phyloP scores from a whole-genome alignment of 2,888 invertebrate species.

The Troides oblongomaculatus region DNA sequence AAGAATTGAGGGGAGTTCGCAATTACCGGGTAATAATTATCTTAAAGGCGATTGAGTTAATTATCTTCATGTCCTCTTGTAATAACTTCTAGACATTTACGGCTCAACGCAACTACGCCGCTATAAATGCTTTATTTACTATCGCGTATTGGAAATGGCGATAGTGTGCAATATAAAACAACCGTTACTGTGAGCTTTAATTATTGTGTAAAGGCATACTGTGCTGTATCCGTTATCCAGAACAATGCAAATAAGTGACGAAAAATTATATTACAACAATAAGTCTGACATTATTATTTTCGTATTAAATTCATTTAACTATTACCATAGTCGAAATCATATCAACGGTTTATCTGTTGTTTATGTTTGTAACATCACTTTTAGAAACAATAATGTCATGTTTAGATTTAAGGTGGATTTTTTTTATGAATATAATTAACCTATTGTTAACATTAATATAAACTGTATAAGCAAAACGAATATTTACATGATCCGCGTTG shows the following conservation, averaged over 20 bases:
- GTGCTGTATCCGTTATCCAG: constrained; percentile 15
- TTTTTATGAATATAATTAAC: background rate
- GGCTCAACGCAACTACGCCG: constrained; percentile 10
- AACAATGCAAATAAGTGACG: background rate
- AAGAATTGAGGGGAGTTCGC: constrained; percentile 4
- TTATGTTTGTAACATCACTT: background rate
- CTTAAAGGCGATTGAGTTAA: constrained; percentile 19
- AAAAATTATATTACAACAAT: background rate
- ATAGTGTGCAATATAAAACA: constrained; percentile 21
- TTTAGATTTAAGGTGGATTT: background rate
- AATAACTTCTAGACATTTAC: constrained; percentile 27
- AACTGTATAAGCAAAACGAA: too few species aligned
- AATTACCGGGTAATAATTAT: constrained; percentile 20
- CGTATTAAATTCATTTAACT: too few species aligned
- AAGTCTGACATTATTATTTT: background rate
- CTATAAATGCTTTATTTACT: constrained; percentile 27
- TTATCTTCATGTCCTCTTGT: constrained; percentile 19
- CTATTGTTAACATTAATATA: background rate
- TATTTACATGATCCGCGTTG: too few species aligned
- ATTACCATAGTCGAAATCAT: too few species aligned
- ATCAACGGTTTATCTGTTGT: too few species aligned
- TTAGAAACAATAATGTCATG: background rate
- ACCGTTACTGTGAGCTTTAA: constrained; percentile 28
- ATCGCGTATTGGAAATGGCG: constrained; percentile 19
- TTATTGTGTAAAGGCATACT: constrained; percentile 8